Conservation (phyloP, 2,113 vertebrate species). For the Malurus elegans region DNA sequence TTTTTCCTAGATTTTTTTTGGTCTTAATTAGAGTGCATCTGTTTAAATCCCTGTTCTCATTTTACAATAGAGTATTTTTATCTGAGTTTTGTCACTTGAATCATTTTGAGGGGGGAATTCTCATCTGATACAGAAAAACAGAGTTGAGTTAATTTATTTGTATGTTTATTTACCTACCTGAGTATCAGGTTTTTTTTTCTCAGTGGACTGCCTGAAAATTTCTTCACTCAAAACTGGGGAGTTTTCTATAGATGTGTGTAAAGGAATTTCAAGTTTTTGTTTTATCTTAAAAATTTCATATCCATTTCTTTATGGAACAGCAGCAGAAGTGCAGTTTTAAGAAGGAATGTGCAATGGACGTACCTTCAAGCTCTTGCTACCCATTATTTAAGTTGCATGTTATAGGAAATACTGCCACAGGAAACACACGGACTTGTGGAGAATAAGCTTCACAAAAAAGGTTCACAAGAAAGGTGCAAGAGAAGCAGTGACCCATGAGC, state of each 20-base stretch:
- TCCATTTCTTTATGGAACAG: not conserved
- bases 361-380: not conserved
- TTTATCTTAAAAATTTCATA: not conserved
- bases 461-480: rapidly evolving
- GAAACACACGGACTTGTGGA: rapidly evolving
- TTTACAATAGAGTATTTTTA: not conserved
- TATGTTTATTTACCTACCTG: not conserved
- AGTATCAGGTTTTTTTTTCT: not conserved
- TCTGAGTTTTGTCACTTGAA: not conserved
- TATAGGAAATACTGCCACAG: not conserved
- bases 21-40: not conserved
- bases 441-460: not conserved
- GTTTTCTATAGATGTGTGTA: rapidly evolving
- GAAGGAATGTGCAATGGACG: not conserved
- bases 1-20: not conserved
- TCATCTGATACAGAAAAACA: not conserved
- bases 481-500: not conserved
- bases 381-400: not conserved
- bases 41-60: not conserved
- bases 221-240: not conserved
- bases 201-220: not conserved
- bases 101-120: not conserved
- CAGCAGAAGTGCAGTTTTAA: not conserved
- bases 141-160: not conserved
- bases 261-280: not conserved